Conservation (phyloP, 2,888 invertebrate species). For the Parnassius orleans region DNA sequence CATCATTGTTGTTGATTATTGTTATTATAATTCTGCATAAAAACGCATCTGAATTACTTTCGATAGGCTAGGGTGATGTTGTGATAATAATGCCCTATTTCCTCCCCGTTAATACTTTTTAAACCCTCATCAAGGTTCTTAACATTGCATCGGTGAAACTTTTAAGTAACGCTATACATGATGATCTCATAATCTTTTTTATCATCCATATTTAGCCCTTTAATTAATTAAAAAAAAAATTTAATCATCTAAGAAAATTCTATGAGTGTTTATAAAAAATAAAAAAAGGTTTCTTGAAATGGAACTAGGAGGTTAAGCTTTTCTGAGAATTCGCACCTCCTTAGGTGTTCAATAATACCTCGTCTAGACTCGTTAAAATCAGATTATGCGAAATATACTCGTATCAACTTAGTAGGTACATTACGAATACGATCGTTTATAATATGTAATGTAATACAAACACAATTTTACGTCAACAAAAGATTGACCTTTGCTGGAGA, state of each 20-base stretch:
- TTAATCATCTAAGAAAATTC: no score
- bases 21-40: slow-evolving; percentile 5
- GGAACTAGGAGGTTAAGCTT: no score
- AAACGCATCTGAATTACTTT: slow-evolving; percentile 1
- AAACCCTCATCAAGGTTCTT: no score
- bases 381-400: neutral
- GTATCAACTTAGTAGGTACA: slow-evolving; percentile 5
- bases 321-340: neutral
- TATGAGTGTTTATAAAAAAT: no score
- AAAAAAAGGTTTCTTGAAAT: no score
- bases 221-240: no score
- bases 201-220: no score
- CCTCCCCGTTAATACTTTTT: no score
- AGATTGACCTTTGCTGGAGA: slow-evolving; percentile 8
- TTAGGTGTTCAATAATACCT: slow-evolving; percentile 3
- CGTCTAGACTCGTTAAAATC: neutral
- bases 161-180: no score
- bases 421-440: slow-evolving; percentile 3
- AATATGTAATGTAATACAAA: slow-evolving; percentile 2
- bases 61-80: neutral
- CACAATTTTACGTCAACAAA: slow-evolving; percentile 2
- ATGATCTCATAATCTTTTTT: no score
- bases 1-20: slow-evolving; percentile 14
- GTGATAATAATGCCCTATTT: no score
- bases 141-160: no score